Evolutionary conservation across 2,113 vertebrate species (phyloP), one percentile per base, ranked within the genome.

Genomic region (Embiotoca jacksoni): DNA sequence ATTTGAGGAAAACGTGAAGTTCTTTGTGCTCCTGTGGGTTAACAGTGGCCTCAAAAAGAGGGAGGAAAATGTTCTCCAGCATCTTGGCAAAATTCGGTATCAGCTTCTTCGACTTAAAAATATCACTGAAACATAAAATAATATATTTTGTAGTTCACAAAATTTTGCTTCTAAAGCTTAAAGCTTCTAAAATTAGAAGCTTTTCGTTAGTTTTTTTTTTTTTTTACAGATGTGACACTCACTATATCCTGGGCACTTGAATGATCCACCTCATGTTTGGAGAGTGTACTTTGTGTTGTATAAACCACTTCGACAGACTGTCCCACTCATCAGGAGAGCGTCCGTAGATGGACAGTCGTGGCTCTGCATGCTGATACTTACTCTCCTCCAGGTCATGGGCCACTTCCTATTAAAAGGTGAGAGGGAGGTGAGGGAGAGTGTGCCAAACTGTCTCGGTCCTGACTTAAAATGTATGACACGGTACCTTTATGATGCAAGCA

Each of bases 171-270:
- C 23, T 23, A 23, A 23, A 23, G 23, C 23, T 23, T 23, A 23
- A 23, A 23, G 23, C 23, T 44, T 44, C 41, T 6, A 5, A 4
- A 13, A 64, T 37, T 11, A 39, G 2, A 58, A 30, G 14, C 15
- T n/a, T 75, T 8, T 1, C 4, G 11, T 46, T 46, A 46, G 7
- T 46, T 3, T 46, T 46, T 39, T 3, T 4, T 33, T 33, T 74
- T 15, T 15, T 13, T 62, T 4, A 46, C 23, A 0, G 3, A 14
- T 67, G 11, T 6, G 5, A 36, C 31, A 92, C 97, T 97, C 94
- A 98, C 97, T 97, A 99, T 92, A 98, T 97, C 86, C 97, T 95
- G 78, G 97, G 97, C 74, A 98, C 95, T 89, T 99, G 97, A 89
- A 98, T 97, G 72, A 98, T 95, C 97, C 97, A 98, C 83, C 95